Percentiles rank a stretch among this genome's conserved stretches.
phyloP scores from a whole-genome alignment of 2,113 vertebrate genomes.

The Lycocorax pyrrhopterus region DNA sequence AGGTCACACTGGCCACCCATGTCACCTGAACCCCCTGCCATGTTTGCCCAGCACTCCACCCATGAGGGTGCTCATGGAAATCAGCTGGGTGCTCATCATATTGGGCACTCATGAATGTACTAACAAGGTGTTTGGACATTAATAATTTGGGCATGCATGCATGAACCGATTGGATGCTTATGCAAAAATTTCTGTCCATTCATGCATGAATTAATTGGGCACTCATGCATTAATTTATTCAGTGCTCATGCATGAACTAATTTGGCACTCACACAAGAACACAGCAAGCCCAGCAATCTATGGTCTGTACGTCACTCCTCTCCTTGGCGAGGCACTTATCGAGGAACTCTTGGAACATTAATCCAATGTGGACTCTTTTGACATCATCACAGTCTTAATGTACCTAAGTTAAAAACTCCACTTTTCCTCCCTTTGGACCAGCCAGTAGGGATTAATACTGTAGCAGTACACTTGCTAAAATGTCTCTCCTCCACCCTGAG shows the following conservation, averaged over 20 bases:
- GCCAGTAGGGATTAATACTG: not conserved
- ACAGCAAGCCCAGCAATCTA: not conserved
- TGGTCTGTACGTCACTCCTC: accelerated
- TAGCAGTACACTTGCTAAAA: not conserved
- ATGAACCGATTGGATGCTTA: not conserved
- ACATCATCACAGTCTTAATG: not conserved
- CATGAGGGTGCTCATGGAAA: not conserved
- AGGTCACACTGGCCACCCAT: not conserved
- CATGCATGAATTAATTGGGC: not conserved
- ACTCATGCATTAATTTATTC: not conserved
- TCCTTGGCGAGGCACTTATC: accelerated
- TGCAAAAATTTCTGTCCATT: not conserved
- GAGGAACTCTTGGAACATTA: not conserved
- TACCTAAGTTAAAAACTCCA: not conserved
- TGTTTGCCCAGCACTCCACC: not conserved
- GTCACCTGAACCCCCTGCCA: not conserved
- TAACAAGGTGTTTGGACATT: not conserved
- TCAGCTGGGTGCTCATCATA: not conserved
- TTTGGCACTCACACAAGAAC: not conserved
- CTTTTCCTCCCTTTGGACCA: not conserved
- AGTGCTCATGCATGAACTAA: not conserved
- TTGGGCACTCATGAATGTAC: not conserved
- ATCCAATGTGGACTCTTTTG: not conserved
- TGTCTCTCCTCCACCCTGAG: not conserved
- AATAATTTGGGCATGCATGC: not conserved